Base-by-base conservation (phyloP, 2,888 invertebrate genomes). In the Erpobdella octoculata region DNA sequence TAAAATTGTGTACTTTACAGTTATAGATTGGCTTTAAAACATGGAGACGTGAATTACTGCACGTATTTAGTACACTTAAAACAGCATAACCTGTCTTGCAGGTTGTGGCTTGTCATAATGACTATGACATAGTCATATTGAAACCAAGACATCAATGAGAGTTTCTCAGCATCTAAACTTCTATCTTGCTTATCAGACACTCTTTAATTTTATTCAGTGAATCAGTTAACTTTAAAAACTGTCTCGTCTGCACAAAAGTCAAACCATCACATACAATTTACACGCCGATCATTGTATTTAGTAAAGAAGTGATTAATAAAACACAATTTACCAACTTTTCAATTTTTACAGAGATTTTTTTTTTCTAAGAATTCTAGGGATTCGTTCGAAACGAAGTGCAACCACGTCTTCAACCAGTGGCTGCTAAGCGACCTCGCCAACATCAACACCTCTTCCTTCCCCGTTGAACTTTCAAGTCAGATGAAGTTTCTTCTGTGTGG, bases 331-430 rank as follows among this genome's bases (percentile, higher is more conserved):
- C 18, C 5, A 48, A n/a, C 3, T 48, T 48, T 3, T 9, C 25
- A 3, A 6, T 48, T 3, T 48, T 48, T 48, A 6, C n/a, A n/a
- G n/a, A n/a, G n/a, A n/a, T n/a, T n/a, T n/a, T n/a, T n/a, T n/a
- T n/a, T n/a, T n/a, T n/a, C 21, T n/a, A 8, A 53, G 53, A 28
- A 28, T 18, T 28, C 5, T 53, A 6, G 21, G n/a, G 53, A 53
- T 25, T 53, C 53, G n/a, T 53, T 53, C 8, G 53, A 53, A 1
- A 28, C 12, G 28, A 21, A 53, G n/a, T 53, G 53, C 53, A 53
- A 15, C 8, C 53, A 67, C 25, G 81, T 82, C 31, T 80, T 79
- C 77, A 80, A 81, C 70, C 82, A 82, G 70, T 82, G 81, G 81
- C 70, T 82, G 59, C 71, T 79, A 35, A 75, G 80, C 35, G 82